Conservation (phyloP, 2,797 vertebrate genomes). For the Cynodonichthys magdalenae region DNA sequence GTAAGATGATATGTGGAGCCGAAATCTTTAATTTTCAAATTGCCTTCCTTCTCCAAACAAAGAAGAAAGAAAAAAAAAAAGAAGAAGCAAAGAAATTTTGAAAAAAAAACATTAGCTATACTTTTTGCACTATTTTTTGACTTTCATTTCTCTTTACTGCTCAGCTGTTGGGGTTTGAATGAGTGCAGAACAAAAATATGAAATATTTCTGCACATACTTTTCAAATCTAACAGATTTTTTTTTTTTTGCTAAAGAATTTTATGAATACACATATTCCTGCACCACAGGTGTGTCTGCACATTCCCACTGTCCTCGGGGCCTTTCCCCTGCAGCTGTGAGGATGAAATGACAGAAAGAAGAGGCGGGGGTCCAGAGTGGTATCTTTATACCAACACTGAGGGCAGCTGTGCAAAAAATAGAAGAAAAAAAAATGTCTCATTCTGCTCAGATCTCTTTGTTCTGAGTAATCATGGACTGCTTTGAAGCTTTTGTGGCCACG, state of each 20-base stretch:
- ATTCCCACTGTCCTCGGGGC: constrained; percentile 58
- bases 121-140: constrained; percentile 79
- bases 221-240: constrained; percentile 26
- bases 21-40: constrained; percentile 55
- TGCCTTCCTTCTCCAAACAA: constrained; percentile 51
- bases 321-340: constrained; percentile 55
- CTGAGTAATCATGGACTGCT: constrained; percentile 66
- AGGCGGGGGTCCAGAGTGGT: constrained; percentile 48
- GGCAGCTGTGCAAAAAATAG: constrained; percentile 55
- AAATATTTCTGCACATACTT: constrained; percentile 47
- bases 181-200: constrained; percentile 37
- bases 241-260: too few species aligned
- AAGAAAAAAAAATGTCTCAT: constrained; percentile 35
- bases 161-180: constrained; percentile 40
- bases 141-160: constrained; percentile 37
- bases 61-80: constrained; percentile 1
- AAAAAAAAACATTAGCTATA: constrained; percentile 48
- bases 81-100: not conserved
- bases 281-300: constrained; percentile 67
- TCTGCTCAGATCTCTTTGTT: constrained; percentile 71
- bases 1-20: constrained; percentile 40
- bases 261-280: constrained; percentile 51
- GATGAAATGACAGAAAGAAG: constrained; percentile 56
- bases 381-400: constrained; percentile 77
- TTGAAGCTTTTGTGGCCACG: constrained; percentile 73